Evolutionary conservation across 1,140 invertebrate species (phyloP), one percentile per base, ranked within the genome.

Genomic region (Brachystomella parvula): DNA sequence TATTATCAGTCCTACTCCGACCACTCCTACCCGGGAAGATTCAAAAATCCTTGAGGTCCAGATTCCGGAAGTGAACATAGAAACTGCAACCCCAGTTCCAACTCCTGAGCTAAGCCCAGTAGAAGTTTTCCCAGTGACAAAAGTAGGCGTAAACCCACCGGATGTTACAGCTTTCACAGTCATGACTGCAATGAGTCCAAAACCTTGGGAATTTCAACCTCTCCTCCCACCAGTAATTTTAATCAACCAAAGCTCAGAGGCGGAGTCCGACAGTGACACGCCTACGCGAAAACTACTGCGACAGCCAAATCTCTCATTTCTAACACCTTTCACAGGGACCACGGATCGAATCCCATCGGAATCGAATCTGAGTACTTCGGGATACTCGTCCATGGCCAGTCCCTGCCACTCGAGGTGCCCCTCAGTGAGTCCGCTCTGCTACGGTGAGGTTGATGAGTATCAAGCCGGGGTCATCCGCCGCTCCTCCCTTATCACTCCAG

Each of bases 331-430:
- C 74, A 85, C 86, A 0, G 85, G 87, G 79, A 83, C 84, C 29
- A 80, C 83, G 12, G 86, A 87, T 71, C 79, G 87, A 72, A 85
- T 85, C 19, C 85, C 86, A 19, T 89, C 87, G 0, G 87, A 89
- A 77, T 88, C 87, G 0, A 90, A 90, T 77, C 77, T 90, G 26
- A 88, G 86, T 66, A 89, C 87, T 12, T 89, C 87, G 0, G 88
- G 88, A n/a, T 90, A 90, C 74, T 87, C 86, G 66, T 89, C 87
- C 2, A 88, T 89, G 84, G 87, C 87, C 1, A 87, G 85, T 77
- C 87, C 87, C 0, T 87, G 86, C 1, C 86, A 87, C 1, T 88
- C 86, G 0, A 78, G 87, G 56, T 89, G 87, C 75, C 86, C 86
- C 12, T 89, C 87, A 0, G 88, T 84, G 70, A 89, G 88, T 76